These are phyloP conservation scores for Hapalemur alaotrensis DNA, from an alignment of 2,797 vertebrate species.

Conservation along the genomic window DNA sequence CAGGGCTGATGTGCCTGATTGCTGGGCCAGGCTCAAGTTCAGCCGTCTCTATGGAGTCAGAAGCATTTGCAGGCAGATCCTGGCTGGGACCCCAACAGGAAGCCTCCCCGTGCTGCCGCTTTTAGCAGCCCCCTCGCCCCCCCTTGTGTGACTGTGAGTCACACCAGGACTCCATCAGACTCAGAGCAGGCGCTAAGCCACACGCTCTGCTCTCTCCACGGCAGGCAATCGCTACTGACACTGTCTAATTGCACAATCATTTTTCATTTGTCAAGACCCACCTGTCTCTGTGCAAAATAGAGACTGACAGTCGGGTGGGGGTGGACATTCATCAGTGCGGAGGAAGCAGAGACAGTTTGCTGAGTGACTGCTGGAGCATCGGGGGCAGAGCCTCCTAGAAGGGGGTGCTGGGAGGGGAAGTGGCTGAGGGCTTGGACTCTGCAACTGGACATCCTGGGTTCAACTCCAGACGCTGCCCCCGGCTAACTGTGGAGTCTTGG, in stretches of 20 bases:
- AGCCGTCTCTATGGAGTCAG: neutral
- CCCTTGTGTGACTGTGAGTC: neutral
- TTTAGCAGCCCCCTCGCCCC: neutral
- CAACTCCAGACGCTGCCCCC: neutral
- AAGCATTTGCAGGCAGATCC: neutral
- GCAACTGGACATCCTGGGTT: neutral
- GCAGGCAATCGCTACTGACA: neutral
- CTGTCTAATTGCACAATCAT: neutral
- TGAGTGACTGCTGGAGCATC: neutral
- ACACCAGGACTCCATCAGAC: neutral
- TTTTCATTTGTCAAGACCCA: conserved; percentile 67
- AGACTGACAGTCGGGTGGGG: conserved; percentile 57
- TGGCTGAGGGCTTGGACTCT: neutral
- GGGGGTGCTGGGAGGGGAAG: neutral
- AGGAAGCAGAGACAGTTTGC: conserved; percentile 19
- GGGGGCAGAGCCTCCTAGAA: neutral
- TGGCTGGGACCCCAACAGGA: neutral
- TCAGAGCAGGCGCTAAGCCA: neutral
- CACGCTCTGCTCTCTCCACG: neutral
- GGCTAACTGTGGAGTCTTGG: accelerated
- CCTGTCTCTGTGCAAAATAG: conserved; percentile 39
- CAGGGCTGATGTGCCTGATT: neutral
- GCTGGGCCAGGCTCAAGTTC: neutral
- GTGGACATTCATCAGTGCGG: neutral
- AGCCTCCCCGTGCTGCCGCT: neutral